These are phyloP conservation scores for Leuctra nigra DNA, from an alignment of 2,888 invertebrate genomes.

Conservation along the genomic window DNA sequence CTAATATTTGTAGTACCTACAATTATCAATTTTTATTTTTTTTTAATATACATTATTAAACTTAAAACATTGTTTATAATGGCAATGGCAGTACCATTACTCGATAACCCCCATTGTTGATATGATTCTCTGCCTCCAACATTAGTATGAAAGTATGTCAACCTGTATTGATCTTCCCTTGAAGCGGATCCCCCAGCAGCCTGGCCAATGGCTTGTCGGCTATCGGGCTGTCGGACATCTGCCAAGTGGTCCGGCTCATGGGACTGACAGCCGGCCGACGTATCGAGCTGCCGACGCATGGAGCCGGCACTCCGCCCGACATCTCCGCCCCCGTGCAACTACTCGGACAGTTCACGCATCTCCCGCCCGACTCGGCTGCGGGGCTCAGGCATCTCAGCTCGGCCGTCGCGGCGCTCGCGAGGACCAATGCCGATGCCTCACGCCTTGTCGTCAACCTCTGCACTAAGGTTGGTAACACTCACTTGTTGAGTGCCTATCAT, in stretches of 20 bases:
- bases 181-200: constrained; percentile 42
- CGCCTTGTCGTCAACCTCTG: constrained; percentile 51
- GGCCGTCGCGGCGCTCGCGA: constrained; percentile 48
- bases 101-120: no score
- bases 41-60: no score
- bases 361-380: constrained; percentile 36
- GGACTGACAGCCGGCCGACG: constrained; percentile 51
- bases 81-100: no score
- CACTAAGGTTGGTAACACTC: constrained; percentile 33
- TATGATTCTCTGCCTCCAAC: no score
- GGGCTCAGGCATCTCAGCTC: constrained; percentile 37
- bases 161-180: constrained; percentile 4
- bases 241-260: constrained; percentile 52
- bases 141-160: background rate
- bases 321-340: background rate
- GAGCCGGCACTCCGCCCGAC: background rate
- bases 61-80: no score
- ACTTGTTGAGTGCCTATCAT: no score
- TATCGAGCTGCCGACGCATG: constrained; percentile 38
- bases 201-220: constrained; percentile 42
- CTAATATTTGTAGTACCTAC: no score
- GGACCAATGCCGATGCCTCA: constrained; percentile 48
- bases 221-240: constrained; percentile 50
- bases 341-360: constrained; percentile 28
- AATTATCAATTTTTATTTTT: no score